phyloP scores from a whole-genome alignment of 2,888 invertebrate genomes.

The Atrina japonica region DNA sequence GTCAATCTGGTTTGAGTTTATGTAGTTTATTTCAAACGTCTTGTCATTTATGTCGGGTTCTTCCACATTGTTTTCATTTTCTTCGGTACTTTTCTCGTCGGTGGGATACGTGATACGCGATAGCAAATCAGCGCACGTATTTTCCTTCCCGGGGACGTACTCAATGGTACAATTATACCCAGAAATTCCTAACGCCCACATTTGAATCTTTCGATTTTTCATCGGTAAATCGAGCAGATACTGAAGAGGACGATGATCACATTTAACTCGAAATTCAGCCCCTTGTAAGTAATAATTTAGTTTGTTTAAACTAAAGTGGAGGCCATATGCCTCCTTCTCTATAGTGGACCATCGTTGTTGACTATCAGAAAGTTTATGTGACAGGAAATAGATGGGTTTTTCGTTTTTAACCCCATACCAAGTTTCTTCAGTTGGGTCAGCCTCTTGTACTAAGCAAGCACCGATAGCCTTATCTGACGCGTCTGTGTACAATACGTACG shows the following conservation, averaged over 20 bases:
- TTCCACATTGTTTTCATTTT: too few relatives aligned
- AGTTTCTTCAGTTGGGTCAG: too few relatives aligned
- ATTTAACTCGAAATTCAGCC: background rate
- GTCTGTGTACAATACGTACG: slow-evolving; percentile 23
- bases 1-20: slow-evolving; percentile 22
- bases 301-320: slow-evolving; percentile 28
- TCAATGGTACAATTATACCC: slow-evolving; percentile 16
- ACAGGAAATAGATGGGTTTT: slow-evolving; percentile 30
- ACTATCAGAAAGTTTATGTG: slow-evolving; percentile 34
- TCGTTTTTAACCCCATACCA: slow-evolving; percentile 21
- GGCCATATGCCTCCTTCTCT: slow-evolving; percentile 39
- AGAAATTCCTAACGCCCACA: slow-evolving; percentile 8
- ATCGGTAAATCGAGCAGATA: slow-evolving; percentile 16
- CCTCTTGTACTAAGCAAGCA: slow-evolving; percentile 25
- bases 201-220: slow-evolving; percentile 22
- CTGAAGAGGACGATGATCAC: slow-evolving; percentile 16
- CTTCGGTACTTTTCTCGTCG: background rate
- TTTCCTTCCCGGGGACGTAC: slow-evolving; percentile 6
- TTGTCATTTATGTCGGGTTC: slow-evolving; percentile 21
- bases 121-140: too few relatives aligned
- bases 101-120: background rate
- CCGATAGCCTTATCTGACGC: slow-evolving; percentile 14
- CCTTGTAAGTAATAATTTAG: slow-evolving; percentile 22
- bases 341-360: slow-evolving; percentile 32
- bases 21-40: slow-evolving; percentile 9